Base-by-base conservation (phyloP, 1,140 invertebrate species). In the Lepidurus apus region DNA sequence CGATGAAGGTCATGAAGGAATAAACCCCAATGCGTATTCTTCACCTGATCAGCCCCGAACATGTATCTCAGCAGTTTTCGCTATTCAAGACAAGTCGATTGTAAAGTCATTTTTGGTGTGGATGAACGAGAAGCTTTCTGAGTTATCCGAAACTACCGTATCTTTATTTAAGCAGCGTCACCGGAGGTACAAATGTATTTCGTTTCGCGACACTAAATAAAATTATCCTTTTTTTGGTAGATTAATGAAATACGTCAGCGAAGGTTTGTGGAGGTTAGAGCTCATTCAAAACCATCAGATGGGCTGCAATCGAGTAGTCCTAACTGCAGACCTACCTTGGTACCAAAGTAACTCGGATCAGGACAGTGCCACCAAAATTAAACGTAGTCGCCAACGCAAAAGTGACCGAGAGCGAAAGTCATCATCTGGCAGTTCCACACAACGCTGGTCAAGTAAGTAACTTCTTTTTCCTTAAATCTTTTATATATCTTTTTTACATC, bases 211-310 rank as follows among this genome's bases (percentile, higher is more conserved):
- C 9, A 77, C 45, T 45, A 26, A 9, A 42, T 9, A 11, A 8
- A 24, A 65, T 77, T 45, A 24, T 47, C 42, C 24, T 24, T 79
- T n/a, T 74, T 24, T 73, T 74, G 43, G 21, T 34, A 74, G 73
- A 21, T 42, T 79, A 6, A 42, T 74, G 74, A 74, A 79, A 44
- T 74, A 74, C 43, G 78, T 79, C 65, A 79, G 78, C 34, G 65
- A 79, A 44, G 78, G 73, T 10, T 74, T 79, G 34, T 79, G 78
- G 78, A 79, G 78, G 47, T 44, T 79, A 45, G 65, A 79, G 53
- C 76, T 77, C 65, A 65, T 77, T 17, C 53, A 8, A 17, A 65
- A 65, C 21, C 53, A 65, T 65, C 53, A 65, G 6, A 21, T 65
- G 13, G 21, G 53, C 53, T 65, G 53, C 21, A 65, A 21, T 65